Evolutionary conservation across 2,888 invertebrate species (phyloP).

Genomic region (Scaptomyza parva): DNA sequence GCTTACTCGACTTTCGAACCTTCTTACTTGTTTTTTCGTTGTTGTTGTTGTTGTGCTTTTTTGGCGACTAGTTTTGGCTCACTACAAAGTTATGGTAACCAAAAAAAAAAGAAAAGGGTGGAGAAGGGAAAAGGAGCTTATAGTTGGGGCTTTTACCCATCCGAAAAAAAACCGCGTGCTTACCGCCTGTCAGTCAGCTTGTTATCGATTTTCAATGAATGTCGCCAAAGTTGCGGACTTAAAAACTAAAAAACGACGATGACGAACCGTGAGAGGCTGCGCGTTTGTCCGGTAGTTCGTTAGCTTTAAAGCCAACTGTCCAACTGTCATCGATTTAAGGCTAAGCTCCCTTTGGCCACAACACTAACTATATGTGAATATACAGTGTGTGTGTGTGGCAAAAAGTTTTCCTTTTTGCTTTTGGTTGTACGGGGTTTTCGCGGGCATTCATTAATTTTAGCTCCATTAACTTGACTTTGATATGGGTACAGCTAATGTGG

Average conservation of each 20-base stretch:
- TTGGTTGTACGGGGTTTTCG: not conserved
- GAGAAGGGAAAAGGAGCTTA: too few relatives aligned
- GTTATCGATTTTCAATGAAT: conserved; percentile 67
- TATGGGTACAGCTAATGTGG: not conserved
- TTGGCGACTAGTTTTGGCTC: conserved; percentile 48
- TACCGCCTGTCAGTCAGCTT: conserved; percentile 26
- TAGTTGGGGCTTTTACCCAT: too few relatives aligned
- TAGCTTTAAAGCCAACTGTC: conserved; percentile 14
- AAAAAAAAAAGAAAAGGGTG: too few relatives aligned
- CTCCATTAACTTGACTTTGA: conserved; percentile 2
- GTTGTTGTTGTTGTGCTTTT: conserved; percentile 16
- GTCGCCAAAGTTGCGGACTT: conserved; percentile 6
- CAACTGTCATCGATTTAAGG: conserved; percentile 16
- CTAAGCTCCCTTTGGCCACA: not conserved
- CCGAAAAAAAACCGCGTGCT: not conserved
- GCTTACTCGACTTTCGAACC: too few relatives aligned
- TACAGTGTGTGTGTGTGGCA: too few relatives aligned
- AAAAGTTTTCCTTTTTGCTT: not conserved
- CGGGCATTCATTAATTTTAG: not conserved
- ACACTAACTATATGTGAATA: not conserved
- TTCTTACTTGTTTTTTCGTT: conserved; percentile 8
- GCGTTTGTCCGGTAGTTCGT: conserved; percentile 2
- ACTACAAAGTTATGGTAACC: conserved; percentile 31
- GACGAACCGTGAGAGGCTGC: conserved; percentile 3
- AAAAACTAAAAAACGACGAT: not conserved